Base-by-base conservation (phyloP, 2,113 vertebrate species). In the Diglossa brunneiventris region DNA sequence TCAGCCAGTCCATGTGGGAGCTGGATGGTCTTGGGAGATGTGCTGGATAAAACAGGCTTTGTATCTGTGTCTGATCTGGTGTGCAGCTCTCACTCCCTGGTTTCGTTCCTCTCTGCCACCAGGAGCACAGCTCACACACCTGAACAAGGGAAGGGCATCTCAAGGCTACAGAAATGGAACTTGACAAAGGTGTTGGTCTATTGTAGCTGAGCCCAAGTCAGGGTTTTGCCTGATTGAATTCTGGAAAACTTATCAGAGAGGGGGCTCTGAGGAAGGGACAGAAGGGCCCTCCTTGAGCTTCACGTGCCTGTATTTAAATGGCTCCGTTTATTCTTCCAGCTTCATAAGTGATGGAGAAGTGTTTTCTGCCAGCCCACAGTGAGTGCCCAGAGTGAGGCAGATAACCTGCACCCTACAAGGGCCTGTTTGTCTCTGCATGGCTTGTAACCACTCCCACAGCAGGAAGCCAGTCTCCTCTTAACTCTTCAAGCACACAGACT, bases 121-220 rank as follows among this genome's bases (percentile, higher is more conserved):
- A 46, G 35, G 47, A 88, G 49, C 0, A 0, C 3, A 6, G 46
- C 33, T 90, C 52, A 21, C 6, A 62, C 3, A 0, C 3, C 20
- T 39, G 24, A 19, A 10, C 13, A 15, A 53, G 50, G 20, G 12
- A 90, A 42, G 22, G 20, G 4, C 37, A 39, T 47, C 50, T 58
- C 56, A 7, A 20, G 55, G 55, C 16, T 84, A 15, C 3, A 2
- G 27, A 91, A 67, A 33, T 6, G 13, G 42, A 41, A 23, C 46
- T 67, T 83, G 28, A 35, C 14, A 16, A 64, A 6, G 3, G 30
- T 35, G 35, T 61, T 6, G 5, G 11, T 22, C 53, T 55, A 27
- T 42, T 44, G 27, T 14, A 49, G 31, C 53, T 52, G 53, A 76
- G 15, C 11, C 6, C 58, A 73, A 68, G 33, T 6, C 27, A 69